Conservation (phyloP, 2,888 invertebrate species). For the Andrena praecox region DNA sequence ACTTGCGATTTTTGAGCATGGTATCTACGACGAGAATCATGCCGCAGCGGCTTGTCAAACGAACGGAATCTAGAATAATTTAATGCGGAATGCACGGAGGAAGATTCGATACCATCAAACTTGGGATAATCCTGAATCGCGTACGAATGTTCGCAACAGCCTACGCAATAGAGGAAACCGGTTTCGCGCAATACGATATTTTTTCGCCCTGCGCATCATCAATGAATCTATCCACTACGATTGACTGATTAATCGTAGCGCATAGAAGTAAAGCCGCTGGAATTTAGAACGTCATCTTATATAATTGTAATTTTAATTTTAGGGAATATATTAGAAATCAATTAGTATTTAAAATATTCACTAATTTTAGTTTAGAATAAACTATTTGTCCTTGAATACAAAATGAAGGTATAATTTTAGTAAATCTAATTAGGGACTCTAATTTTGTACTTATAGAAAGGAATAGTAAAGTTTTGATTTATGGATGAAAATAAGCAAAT, state of each 20-base stretch:
- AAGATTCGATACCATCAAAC: slow-evolving; percentile 58
- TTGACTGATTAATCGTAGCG: slow-evolving; percentile 65
- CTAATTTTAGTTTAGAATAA: too few relatives aligned
- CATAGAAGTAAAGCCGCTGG: slow-evolving; percentile 17
- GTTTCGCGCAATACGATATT: slow-evolving; percentile 67
- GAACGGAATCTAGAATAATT: slow-evolving; percentile 62
- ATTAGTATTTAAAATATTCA: too few relatives aligned
- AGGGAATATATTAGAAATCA: too few relatives aligned
- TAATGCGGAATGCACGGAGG: slow-evolving; percentile 36
- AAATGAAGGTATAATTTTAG: too few relatives aligned
- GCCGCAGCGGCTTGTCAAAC: slow-evolving; percentile 23
- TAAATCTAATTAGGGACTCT: too few relatives aligned
- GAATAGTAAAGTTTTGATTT: too few relatives aligned
- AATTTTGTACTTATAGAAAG: too few relatives aligned
- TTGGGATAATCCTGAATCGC: slow-evolving; percentile 51
- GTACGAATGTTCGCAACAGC: slow-evolving; percentile 55
- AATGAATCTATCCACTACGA: slow-evolving; percentile 59
- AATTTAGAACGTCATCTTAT: neutral
- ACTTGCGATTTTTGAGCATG: slow-evolving; percentile 19
- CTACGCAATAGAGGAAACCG: slow-evolving; percentile 67
- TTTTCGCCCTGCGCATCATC: slow-evolving; percentile 62
- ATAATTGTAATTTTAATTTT: too few relatives aligned
- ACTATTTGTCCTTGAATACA: too few relatives aligned
- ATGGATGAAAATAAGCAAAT: too few relatives aligned
- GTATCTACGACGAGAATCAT: neutral